Base-by-base conservation (phyloP, 2,888 invertebrate species). In the Cosmopolites sordidus region DNA sequence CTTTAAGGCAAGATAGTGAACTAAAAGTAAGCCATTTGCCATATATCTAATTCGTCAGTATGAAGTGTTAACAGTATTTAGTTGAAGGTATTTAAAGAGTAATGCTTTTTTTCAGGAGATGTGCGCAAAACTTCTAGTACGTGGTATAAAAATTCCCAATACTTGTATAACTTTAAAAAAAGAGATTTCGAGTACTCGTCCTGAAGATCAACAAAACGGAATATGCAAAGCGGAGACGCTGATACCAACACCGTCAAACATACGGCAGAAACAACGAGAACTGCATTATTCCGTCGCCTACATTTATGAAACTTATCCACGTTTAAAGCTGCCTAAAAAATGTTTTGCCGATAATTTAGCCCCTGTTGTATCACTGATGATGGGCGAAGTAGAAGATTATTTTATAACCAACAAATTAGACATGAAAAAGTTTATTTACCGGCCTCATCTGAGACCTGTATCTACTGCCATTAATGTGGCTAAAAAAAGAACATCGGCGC, bases 361-460 rank as follows among this genome's bases (percentile, higher is more conserved):
- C 8, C 64, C 64, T 12, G 51, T 48, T 12, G 60, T 66, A 1
- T 60, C 59, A 5, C 50, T 66, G 38, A 38, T 58, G 11, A 60
- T 60, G 47, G 59, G 59, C 37, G 61, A 60, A 38, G 62, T 66
- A 1, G 64, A 64, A 50, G 49, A 57, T 11, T 64, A 61, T 30
- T 55, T 55, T 29, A 43, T 29, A 42, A 12, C n/a, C 2, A 11
- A 40, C 2, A 55, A 48, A 43, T 43, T 55, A n/a, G 18, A 55
- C 38, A 51, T 55, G 51, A 46, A 16, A 16, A 37, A 43, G 16
- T 55, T 43, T 41, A 45, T 54, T 22, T 48, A 41, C 16, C 48
- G 48, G 12, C 30, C 47, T 27, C 15, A 5, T n/a, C n/a, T n/a
- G n/a, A 2, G 27, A 9, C 14, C 15, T n/a, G 12, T 4, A 14